Evolutionary conservation across 1,140 invertebrate genomes (phyloP).

Genomic region (Platyscapa corneri): DNA sequence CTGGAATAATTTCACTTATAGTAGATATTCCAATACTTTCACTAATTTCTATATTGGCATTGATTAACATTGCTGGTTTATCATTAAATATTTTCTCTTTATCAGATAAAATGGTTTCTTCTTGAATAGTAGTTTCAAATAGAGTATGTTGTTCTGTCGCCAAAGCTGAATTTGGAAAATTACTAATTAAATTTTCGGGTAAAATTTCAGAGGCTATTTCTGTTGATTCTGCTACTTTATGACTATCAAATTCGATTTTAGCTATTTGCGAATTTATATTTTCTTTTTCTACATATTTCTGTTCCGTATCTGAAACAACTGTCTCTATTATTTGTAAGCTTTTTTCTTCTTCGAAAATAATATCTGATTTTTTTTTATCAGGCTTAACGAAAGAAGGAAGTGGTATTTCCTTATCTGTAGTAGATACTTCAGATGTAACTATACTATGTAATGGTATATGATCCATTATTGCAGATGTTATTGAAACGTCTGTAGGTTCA

Average conservation of each 20-base stretch:
- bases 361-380: constrained; percentile 68
- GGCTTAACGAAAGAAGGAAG: constrained; percentile 69
- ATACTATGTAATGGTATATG: constrained; percentile 71
- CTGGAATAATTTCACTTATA: constrained; percentile 70
- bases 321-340: constrained; percentile 71
- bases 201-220: constrained; percentile 68
- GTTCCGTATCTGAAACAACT: constrained; percentile 71
- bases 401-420: constrained; percentile 64
- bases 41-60: constrained; percentile 68
- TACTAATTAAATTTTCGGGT: constrained; percentile 62
- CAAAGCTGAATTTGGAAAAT: constrained; percentile 58
- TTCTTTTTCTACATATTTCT: constrained; percentile 64
- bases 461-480: constrained; percentile 67
- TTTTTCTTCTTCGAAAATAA: constrained; percentile 68
- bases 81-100: constrained; percentile 72
- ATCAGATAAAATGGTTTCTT: constrained; percentile 73
- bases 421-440: constrained; percentile 68
- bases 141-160: constrained; percentile 71
- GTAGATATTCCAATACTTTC: constrained; percentile 70
- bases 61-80: constrained; percentile 63
- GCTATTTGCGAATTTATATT: constrained; percentile 65
- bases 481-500: constrained; percentile 55
- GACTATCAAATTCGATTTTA: constrained; percentile 65
- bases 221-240: constrained; percentile 70
- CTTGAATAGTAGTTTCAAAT: constrained; percentile 74